A percentile compares a stretch with the other conserved stretches of the same genome.
Evolutionary conservation across 2,797 vertebrate genomes (phyloP).

Genomic region (Lutjanus argentimaculatus): DNA sequence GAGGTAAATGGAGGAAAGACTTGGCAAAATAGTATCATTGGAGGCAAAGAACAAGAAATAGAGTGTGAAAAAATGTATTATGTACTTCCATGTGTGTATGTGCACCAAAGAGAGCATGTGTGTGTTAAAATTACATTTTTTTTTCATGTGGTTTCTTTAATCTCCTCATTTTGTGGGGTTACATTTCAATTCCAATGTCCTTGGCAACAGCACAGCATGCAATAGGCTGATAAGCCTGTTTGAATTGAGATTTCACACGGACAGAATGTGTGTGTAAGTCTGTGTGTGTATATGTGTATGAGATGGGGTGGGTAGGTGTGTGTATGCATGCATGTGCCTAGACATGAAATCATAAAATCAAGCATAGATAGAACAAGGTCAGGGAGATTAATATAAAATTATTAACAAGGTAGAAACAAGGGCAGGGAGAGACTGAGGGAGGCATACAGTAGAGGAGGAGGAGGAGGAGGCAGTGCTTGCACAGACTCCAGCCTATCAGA

Average conservation of each 20-base stretch:
- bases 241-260: constrained; percentile 69
- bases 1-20: constrained; percentile 12
- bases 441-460: constrained; percentile 42
- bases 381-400: constrained; percentile 70
- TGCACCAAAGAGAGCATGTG: background rate
- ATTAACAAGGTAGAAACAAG: constrained; percentile 76
- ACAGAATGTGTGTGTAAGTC: constrained; percentile 20
- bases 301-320: constrained; percentile 4
- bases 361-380: constrained; percentile 71
- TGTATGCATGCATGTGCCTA: constrained; percentile 26
- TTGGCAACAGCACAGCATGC: constrained; percentile 69
- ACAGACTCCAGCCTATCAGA: constrained; percentile 63
- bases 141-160: constrained; percentile 18
- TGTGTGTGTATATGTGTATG: background rate
- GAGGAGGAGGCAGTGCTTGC: constrained; percentile 50
- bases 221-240: constrained; percentile 64
- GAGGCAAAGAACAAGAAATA: constrained; percentile 14
- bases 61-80: background rate
- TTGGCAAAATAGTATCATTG: background rate
- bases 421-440: constrained; percentile 58
- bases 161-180: constrained; percentile 42
- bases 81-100: background rate
- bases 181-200: constrained; percentile 67
- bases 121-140: constrained; percentile 5
- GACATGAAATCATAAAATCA: constrained; percentile 66